Conservation (phyloP, 2,113 vertebrate species). For the Dendrocopos noguchii region DNA sequence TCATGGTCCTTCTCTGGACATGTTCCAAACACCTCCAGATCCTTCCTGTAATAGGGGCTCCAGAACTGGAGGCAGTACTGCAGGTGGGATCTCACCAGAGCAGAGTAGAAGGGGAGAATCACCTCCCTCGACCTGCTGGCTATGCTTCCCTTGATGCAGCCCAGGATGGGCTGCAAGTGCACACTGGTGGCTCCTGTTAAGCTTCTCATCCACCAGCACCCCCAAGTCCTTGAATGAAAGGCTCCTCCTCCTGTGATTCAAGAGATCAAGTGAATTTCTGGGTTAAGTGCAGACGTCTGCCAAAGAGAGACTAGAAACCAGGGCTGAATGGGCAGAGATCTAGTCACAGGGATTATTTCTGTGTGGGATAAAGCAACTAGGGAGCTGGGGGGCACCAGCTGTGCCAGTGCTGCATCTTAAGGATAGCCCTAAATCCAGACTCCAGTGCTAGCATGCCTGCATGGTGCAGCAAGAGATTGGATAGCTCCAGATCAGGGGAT, state of each 20-base stretch:
- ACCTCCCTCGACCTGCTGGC: too few relatives aligned
- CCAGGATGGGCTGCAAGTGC: too few relatives aligned
- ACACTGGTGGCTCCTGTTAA: too few relatives aligned
- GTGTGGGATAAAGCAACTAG: background rate
- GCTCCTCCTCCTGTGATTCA: background rate
- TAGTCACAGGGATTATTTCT: background rate
- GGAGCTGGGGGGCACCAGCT: background rate
- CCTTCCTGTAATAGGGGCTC: too few relatives aligned
- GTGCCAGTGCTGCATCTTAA: background rate
- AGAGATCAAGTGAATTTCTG: background rate
- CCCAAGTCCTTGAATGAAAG: background rate
- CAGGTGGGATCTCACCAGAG: too few relatives aligned
- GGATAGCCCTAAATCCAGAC: background rate
- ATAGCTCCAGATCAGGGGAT: background rate
- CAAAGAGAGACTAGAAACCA: background rate
- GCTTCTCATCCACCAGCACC: too few relatives aligned
- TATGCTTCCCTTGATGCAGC: too few relatives aligned
- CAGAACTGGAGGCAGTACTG: too few relatives aligned
- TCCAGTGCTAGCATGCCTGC: background rate
- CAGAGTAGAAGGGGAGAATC: too few relatives aligned
- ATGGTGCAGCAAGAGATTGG: background rate
- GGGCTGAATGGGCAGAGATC: background rate
- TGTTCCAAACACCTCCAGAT: too few relatives aligned
- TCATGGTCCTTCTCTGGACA: too few relatives aligned
- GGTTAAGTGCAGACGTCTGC: background rate